phyloP scores from a whole-genome alignment of 1,140 invertebrate genomes.

The Pseudomyrmex pallidus region DNA sequence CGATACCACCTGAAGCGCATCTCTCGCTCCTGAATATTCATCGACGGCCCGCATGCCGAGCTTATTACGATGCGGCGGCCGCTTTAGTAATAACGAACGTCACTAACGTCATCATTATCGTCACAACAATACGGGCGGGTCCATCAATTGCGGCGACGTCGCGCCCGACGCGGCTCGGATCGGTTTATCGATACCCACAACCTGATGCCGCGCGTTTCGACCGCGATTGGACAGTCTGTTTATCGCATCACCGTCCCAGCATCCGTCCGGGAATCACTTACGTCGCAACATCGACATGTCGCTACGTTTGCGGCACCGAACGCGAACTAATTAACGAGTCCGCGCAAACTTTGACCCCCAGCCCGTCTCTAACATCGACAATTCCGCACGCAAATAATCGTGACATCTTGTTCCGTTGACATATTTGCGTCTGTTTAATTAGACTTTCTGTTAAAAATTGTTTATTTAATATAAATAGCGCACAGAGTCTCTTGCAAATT shows the following conservation, averaged over 20 bases:
- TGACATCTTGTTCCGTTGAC: background rate
- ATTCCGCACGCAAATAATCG: constrained; percentile 11
- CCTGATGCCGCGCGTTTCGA: constrained; percentile 20
- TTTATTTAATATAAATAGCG: background rate
- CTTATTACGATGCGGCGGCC: constrained; percentile 68
- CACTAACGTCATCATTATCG: constrained; percentile 73
- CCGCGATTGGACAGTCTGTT: constrained; percentile 30
- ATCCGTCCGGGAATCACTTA: too few relatives aligned
- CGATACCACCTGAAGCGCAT: constrained; percentile 21
- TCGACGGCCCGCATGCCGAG: constrained; percentile 28
- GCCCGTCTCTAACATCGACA: background rate
- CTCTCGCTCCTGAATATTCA: constrained; percentile 66
- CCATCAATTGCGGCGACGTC: constrained; percentile 64
- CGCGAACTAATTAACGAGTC: constrained; percentile 59
- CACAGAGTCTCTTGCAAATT: too few relatives aligned
- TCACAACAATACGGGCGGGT: constrained; percentile 64
- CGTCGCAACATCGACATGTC: constrained; percentile 42
- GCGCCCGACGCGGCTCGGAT: background rate
- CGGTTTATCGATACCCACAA: constrained; percentile 36
- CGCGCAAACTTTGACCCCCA: constrained; percentile 5
- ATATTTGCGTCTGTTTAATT: constrained; percentile 22
- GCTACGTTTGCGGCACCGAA: constrained; percentile 54
- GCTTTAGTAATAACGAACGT: constrained; percentile 67
- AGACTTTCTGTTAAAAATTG: constrained; percentile 8
- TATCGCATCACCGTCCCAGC: constrained; percentile 9